Base-by-base conservation (phyloP, 2,797 vertebrate species). In the Thripadectes ignobilis region DNA sequence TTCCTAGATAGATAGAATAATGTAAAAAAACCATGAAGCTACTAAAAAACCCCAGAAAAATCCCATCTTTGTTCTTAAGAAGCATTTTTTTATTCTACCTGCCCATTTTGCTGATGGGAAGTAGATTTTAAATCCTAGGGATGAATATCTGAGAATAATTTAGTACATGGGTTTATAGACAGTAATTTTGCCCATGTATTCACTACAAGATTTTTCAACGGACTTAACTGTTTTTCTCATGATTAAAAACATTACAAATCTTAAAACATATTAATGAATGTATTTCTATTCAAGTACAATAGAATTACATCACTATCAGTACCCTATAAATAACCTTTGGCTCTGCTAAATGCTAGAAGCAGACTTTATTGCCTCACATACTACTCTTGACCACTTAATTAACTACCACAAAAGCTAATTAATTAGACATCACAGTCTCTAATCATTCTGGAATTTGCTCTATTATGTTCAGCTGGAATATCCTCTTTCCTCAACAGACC, bases 371-470 rank as follows among this genome's bases (percentile, higher is more conserved):
- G 80, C 88, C 59, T 96, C 88, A 85, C 82, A 90, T 89, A 92
- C 85, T 94, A 93, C 82, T 65, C 89, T 88, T 92, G 77, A 91
- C 71, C 80, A 94, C 80, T 93, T 96, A 93, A 96, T 96, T 95
- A 96, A 82, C 80, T 91, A 27, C 67, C 26, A 96, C 81, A 94
- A 90, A 93, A 96, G 80, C 94, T 95, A 95, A 97, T 96, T 95
- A 95, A 92, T 95, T 95, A 95, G 83, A 93, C 89, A 83, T 93
- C 89, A 86, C 62, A 54, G 80, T 85, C 80, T 71, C 74, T 95
- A 96, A 94, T 96, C 88, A 89, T 95, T 89, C 74, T 90, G 93
- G 89, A 96, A 92, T 95, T 96, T 92, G 83, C 20, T 96, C 74
- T 87, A 83, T 95, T 95, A 91, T 89, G 90, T 91, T 95, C 93